Evolutionary conservation across 1,140 invertebrate genomes (phyloP), one percentile per base, ranked within the genome.

Genomic region (Aphelinus atriplicis): DNA sequence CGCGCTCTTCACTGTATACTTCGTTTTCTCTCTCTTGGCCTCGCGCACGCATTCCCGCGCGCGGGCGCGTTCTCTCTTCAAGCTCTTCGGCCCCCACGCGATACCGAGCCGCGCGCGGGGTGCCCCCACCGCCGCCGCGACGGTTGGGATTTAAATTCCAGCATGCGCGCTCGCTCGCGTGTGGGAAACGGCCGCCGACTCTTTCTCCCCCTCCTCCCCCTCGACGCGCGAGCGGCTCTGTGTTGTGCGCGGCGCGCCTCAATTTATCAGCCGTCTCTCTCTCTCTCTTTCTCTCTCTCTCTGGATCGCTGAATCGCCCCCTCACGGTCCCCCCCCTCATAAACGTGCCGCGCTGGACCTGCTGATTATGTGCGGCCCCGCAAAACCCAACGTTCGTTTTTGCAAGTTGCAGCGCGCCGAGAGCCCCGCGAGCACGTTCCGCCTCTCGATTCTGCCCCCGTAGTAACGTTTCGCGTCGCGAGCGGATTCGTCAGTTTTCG

Each of bases 61-160:
- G n/a, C 26, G 26, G 26, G 51, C 2, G 6, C 9, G 26, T 7
- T 67, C 7, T 26, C 57, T 60, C 57, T 60, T 53, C 57, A 3
- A 3, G 7, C 57, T 26, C 57, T 3, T n/a, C 7, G 26, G 5
- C 57, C 26, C 57, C 57, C 57, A 3, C 3, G 57, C 26, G 57
- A 3, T 10, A 26, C 26, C 26, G 26, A 26, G 26, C 26, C 67
- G 61, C 73, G 50, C 58, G 62, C 7, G 42, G 26, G 3, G 9
- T 6, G 26, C 48, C 68, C 73, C 73, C 73, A 63, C 73, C 62
- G 60, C 75, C 42, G 7, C 10, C 76, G 75, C 77, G 84, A 85
- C 84, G 79, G 84, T 85, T 85, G 83, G 84, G 84, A 85, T 85
- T 85, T 85, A 85, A 85, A 85, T 85, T 85, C 83, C 81, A 78